Percentiles rank a stretch among this genome's conserved stretches.
phyloP scores from a whole-genome alignment of 2,888 invertebrate genomes.

The Melipona beecheii region DNA sequence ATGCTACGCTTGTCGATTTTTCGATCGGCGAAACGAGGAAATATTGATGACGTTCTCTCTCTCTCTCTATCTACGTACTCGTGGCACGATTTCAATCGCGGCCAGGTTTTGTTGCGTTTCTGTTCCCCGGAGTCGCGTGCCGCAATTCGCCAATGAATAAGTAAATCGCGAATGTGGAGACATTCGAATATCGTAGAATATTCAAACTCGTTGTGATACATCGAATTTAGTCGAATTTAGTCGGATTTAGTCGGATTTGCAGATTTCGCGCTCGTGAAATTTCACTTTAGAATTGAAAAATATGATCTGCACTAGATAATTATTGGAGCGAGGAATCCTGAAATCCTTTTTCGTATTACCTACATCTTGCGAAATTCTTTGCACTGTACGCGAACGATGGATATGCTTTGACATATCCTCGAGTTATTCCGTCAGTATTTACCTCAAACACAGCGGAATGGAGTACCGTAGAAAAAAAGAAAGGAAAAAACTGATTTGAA shows the following conservation, averaged over 20 bases:
- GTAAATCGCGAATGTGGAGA: background rate
- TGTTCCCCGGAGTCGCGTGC: background rate
- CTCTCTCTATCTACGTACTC: background rate
- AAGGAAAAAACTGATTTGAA: background rate
- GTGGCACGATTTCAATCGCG: slow-evolving; percentile 3
- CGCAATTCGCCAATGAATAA: background rate
- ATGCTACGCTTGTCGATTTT: slow-evolving; percentile 20
- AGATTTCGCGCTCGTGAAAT: too few species aligned
- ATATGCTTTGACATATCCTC: background rate
- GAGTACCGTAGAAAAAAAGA: background rate
- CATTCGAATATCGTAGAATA: too few species aligned
- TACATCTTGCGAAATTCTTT: too few species aligned
- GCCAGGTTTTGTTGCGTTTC: background rate
- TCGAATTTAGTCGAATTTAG: too few species aligned
- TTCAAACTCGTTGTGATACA: background rate
- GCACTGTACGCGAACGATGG: too few species aligned
- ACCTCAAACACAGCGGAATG: background rate
- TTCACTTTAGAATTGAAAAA: background rate
- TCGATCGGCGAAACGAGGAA: slow-evolving; percentile 9
- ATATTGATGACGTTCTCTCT: slow-evolving; percentile 9
- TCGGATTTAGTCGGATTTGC: too few species aligned
- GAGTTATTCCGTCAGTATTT: background rate
- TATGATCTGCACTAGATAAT: background rate
- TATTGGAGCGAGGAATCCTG: too few species aligned
- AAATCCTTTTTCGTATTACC: too few species aligned